These are phyloP conservation scores for Gymnarchus niloticus DNA, from an alignment of 2,113 vertebrate genomes.

Conservation along the genomic window DNA sequence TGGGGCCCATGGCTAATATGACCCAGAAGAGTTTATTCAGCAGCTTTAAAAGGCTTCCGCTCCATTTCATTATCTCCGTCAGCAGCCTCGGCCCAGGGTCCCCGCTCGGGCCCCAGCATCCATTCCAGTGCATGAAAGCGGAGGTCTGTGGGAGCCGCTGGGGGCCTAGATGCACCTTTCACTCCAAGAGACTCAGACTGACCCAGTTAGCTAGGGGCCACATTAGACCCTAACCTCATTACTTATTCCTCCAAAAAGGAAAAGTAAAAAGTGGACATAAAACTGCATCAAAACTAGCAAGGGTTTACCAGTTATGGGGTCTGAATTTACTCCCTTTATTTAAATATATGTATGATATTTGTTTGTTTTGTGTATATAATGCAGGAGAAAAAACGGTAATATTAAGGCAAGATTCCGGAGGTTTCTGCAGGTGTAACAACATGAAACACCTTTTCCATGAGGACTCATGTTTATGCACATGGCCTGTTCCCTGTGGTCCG, in stretches of 20 bases:
- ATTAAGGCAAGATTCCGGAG: neutral
- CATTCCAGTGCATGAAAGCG: constrained; percentile 25
- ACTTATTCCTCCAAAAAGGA: constrained; percentile 23
- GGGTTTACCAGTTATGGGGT: neutral
- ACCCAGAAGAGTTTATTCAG: constrained; percentile 30
- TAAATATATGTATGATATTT: neutral
- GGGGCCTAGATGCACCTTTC: constrained; percentile 24
- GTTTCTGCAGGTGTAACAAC: constrained; percentile 9
- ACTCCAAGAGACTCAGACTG: constrained; percentile 23
- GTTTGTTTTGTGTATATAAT: neutral
- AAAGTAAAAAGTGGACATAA: constrained; percentile 7
- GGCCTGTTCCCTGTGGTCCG: neutral
- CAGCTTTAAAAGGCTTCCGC: constrained; percentile 28
- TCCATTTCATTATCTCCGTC: constrained; percentile 38
- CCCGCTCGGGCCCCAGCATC: neutral
- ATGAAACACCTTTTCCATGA: constrained; percentile 23
- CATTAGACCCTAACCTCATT: constrained; percentile 23
- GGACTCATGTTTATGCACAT: neutral
- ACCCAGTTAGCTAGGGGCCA: constrained; percentile 28
- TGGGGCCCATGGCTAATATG: constrained; percentile 24
- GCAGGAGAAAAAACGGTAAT: neutral
- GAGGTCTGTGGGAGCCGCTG: neutral
- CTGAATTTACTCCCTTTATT: neutral
- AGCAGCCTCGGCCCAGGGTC: constrained; percentile 25
- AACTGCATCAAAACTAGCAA: neutral